Percentiles rank a stretch among this genome's conserved stretches.
Conservation (phyloP, 1,140 invertebrate species). For the Euwallacea similis region DNA sequence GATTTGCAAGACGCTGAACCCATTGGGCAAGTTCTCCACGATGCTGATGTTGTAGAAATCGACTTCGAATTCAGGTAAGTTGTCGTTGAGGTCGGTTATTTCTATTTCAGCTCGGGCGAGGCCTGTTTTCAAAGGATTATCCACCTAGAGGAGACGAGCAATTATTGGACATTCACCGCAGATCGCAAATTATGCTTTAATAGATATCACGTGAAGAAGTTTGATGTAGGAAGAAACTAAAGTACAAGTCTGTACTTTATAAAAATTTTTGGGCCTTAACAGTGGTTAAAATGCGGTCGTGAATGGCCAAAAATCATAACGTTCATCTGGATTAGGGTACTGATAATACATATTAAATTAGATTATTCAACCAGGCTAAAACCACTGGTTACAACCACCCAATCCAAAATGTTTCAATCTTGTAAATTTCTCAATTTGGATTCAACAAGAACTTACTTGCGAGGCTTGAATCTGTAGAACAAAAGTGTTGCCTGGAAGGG, state of each 20-base stretch:
- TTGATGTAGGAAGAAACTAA: too few relatives aligned
- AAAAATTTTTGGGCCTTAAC: too few relatives aligned
- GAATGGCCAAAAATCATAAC: too few relatives aligned
- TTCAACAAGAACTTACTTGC: slow-evolving; percentile 53
- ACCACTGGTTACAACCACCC: too few relatives aligned
- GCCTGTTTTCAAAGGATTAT: slow-evolving; percentile 75
- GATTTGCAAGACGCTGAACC: slow-evolving; percentile 81
- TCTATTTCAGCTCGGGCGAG: slow-evolving; percentile 75
- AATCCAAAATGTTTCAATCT: too few relatives aligned
- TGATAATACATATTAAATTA: too few relatives aligned
- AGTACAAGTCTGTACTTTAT: too few relatives aligned
- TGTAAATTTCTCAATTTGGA: too few relatives aligned
- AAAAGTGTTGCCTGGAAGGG: slow-evolving; percentile 71
- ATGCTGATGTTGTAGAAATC: slow-evolving; percentile 90
- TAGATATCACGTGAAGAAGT: neutral
- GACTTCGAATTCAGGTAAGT: slow-evolving; percentile 81
- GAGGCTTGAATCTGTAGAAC: slow-evolving; percentile 76
- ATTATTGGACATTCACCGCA: neutral
- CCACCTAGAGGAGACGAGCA: slow-evolving; percentile 51
- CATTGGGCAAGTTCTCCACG: slow-evolving; percentile 86
- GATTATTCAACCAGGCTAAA: too few relatives aligned
- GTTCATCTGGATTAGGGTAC: too few relatives aligned
- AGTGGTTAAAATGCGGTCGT: too few relatives aligned
- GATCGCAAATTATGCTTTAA: neutral
- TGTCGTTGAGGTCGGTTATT: slow-evolving; percentile 81